Evolutionary conservation across 1,140 invertebrate species (phyloP), one percentile per base, ranked within the genome.

Genomic region (Linepithema humile): DNA sequence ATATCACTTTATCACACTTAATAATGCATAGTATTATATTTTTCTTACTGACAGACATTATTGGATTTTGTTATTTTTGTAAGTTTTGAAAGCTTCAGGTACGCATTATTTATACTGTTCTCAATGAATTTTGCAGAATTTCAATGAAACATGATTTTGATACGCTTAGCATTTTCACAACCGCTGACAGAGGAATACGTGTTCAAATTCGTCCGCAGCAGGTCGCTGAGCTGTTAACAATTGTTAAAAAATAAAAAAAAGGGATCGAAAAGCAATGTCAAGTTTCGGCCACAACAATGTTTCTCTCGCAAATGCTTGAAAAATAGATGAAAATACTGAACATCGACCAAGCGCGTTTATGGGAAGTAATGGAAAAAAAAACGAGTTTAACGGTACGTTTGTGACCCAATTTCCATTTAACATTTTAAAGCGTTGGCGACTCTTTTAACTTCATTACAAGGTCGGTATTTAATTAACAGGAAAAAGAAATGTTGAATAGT

Each of bases 301-400:
- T 62, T 62, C 5, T 32, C 48, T 70, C 38, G 40, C 64, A 32
- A 70, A 70, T 35, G 50, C 20, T 80, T 43, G 64, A 26, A 55
- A 78, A 67, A 78, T 78, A 78, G 70, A 80, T 70, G 75, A 70
- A 80, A 80, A 80, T 69, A 80, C 64, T 29, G 75, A 53, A 77
- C 74, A 67, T 32, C 17, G 62, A 6, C 75, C 23, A 43, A 55
- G 40, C 23, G n/a, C 75, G 26, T 55, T 77, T 77, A 77, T 77
- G 20, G 20, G 35, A 29, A 15, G 35, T 78, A 69, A 78, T 69
- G 64, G 26, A n/a, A 69, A 78, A 67, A 53, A 78, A 69, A 77
- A 80, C 26, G 75, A 80, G 26, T 70, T 80, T 80, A 55, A 70
- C 75, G 64, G 35, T 69, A 69, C 64, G 64, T 69, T 70, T 80